Percentiles rank a stretch among this genome's conserved stretches.
phyloP scores from a whole-genome alignment of 2,888 invertebrate species.

The Antitype chi region DNA sequence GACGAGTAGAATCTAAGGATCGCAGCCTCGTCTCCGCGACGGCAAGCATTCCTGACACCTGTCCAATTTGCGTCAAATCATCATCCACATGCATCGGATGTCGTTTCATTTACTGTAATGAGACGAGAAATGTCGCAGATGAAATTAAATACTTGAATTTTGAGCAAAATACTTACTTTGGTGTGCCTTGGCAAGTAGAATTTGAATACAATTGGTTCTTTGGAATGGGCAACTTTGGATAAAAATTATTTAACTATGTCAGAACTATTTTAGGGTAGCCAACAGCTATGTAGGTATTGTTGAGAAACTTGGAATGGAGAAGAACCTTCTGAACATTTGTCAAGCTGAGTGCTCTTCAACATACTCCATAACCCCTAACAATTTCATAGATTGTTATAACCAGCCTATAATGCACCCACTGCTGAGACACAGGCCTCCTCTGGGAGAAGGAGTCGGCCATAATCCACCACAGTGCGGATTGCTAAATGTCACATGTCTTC shows the following conservation, averaged over 20 bases:
- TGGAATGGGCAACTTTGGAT: slow-evolving; percentile 15
- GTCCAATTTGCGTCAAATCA: slow-evolving; percentile 86
- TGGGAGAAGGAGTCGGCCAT: too few relatives aligned
- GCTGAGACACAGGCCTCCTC: too few relatives aligned
- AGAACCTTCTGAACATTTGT: neutral
- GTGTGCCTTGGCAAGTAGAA: slow-evolving; percentile 3
- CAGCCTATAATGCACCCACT: too few relatives aligned
- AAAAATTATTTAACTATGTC: neutral
- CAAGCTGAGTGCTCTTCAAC: neutral
- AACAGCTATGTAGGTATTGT: neutral
- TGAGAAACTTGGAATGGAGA: slow-evolving; percentile 13
- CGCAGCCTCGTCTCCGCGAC: slow-evolving; percentile 64
- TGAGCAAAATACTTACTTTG: slow-evolving; percentile 28
- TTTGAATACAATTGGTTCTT: slow-evolving; percentile 10
- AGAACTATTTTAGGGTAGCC: slow-evolving; percentile 6
- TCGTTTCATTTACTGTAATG: slow-evolving; percentile 74
- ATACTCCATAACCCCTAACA: neutral
- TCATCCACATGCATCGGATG: slow-evolving; percentile 73
- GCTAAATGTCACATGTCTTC: too few relatives aligned
- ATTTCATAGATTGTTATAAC: neutral
- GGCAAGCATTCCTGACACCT: slow-evolving; percentile 76
- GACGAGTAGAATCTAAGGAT: slow-evolving; percentile 74
- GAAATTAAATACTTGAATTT: slow-evolving; percentile 54
- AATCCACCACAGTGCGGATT: too few relatives aligned
- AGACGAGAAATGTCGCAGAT: slow-evolving; percentile 51